A percentile compares a stretch with the other conserved stretches of the same genome.
These are phyloP conservation scores for Eupithecia abbreviata DNA, from an alignment of 2,888 invertebrate genomes.

Conservation along the genomic window DNA sequence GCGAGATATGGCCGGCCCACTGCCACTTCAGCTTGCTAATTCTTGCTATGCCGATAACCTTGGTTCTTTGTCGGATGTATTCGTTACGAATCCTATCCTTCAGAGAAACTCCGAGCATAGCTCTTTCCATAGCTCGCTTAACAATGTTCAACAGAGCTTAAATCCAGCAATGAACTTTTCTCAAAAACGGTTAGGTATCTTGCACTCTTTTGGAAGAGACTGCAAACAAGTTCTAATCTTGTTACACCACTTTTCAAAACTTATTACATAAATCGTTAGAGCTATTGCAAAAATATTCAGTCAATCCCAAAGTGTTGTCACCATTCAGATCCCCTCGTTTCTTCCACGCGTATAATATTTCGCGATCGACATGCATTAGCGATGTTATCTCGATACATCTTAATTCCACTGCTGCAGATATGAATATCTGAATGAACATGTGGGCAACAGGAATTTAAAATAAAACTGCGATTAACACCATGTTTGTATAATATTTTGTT, in stretches of 20 bases:
- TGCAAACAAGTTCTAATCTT: neutral
- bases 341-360: slow-evolving; percentile 71
- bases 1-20: too few species aligned
- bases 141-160: too few species aligned
- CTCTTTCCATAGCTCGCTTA: too few species aligned
- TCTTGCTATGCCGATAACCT: too few species aligned
- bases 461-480: slow-evolving; percentile 34
- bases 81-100: too few species aligned
- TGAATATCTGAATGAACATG: slow-evolving; percentile 55
- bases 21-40: too few species aligned
- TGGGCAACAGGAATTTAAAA: slow-evolving; percentile 59
- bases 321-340: slow-evolving; percentile 5
- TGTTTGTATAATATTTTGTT: slow-evolving; percentile 6
- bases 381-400: slow-evolving; percentile 67
- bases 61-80: too few species aligned
- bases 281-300: neutral
- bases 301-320: slow-evolving; percentile 3
- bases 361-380: slow-evolving; percentile 65
- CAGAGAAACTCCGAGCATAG: too few species aligned
- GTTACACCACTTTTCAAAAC: neutral
- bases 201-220: neutral
- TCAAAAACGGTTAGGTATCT: neutral
- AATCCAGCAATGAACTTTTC: neutral
- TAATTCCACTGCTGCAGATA: slow-evolving; percentile 59
- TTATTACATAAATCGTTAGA: neutral